Base-by-base conservation (phyloP, 2,113 vertebrate genomes). In the Periophthalmodon schlosseri region DNA sequence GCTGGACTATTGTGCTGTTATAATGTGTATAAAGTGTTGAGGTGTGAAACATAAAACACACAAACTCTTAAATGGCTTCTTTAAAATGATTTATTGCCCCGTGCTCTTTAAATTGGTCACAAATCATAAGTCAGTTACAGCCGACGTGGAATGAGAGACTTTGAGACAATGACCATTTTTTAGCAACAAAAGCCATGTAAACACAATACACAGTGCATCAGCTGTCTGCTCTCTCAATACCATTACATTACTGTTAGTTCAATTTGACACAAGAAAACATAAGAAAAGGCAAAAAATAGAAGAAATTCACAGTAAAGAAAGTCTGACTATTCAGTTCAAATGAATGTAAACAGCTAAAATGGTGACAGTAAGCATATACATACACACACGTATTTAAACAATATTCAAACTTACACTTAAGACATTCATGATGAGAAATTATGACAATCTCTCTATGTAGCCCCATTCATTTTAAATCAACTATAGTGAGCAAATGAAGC, bases 31-130 rank as follows among this genome's bases (percentile, higher is more conserved):
- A 39, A 7, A 10, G 9, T 13, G 9, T 3, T 58, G 21, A 11
- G 11, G 23, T 24, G 14, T 58, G 21, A 58, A 13, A 14, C 1
- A 5, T 33, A 47, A 28, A 78, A 50, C 0, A 64, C 12, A 23
- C 0, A 61, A 68, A 3, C 1, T 52, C 18, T 56, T n/a, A 5
- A 36, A 0, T 57, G 10, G 23, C 4, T 77, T 70, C 75, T 78
- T 81, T 87, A 5, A 75, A 84, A 81, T 84, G 75, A 84, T 90
- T 89, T 90, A 90, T 89, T 90, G 74, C 80, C 84, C 77, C 81
- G 75, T 80, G 78, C 74, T 85, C 76, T 16, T 79, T 74, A 69
- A 86, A 77, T 54, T 84, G 77, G 68, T 88, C 84, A 81, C 60
- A 84, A 87, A 75, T 89, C 80, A 85, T 78, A 80, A 75, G 78